Conservation (phyloP, 2,797 vertebrate genomes). For the Dryobates pubescens region DNA sequence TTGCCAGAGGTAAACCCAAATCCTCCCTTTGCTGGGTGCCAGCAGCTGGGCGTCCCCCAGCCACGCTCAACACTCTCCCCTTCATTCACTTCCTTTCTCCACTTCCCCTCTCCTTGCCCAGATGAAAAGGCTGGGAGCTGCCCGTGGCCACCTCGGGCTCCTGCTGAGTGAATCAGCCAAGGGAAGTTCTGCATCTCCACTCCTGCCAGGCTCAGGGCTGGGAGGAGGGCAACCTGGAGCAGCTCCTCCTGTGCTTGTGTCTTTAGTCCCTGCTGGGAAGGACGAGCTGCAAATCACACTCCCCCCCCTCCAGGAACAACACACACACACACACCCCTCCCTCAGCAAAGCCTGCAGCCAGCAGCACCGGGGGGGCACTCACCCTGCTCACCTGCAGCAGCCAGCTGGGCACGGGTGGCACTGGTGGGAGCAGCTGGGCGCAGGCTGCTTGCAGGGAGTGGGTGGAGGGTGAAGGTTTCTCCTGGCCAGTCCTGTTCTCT, state of each 20-base stretch:
- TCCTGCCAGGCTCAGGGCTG: not conserved
- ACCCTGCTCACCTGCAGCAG: not conserved
- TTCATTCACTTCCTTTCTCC: not conserved
- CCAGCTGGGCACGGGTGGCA: not conserved
- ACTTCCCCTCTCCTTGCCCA: not conserved
- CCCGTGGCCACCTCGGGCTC: not conserved
- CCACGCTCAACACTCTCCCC: not conserved
- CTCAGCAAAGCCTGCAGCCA: not conserved
- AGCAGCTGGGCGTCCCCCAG: not conserved
- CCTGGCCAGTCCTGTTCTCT: conserved; percentile 50
- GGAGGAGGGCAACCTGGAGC: not conserved
- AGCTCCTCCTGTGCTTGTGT: not conserved
- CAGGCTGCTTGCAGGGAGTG: not conserved
- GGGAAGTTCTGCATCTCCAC: not conserved
- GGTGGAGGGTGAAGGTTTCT: conserved; percentile 40
- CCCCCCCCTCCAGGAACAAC: not conserved
- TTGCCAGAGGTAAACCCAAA: not conserved
- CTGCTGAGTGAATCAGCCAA: not conserved
- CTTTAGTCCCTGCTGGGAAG: not conserved
- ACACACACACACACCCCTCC: not conserved
- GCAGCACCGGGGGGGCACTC: not conserved
- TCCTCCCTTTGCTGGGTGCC: not conserved
- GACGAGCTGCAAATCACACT: not conserved
- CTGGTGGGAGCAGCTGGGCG: not conserved
- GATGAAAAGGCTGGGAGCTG: not conserved